Conservation (phyloP, 1,140 invertebrate genomes). For the Notospermus geniculatus region DNA sequence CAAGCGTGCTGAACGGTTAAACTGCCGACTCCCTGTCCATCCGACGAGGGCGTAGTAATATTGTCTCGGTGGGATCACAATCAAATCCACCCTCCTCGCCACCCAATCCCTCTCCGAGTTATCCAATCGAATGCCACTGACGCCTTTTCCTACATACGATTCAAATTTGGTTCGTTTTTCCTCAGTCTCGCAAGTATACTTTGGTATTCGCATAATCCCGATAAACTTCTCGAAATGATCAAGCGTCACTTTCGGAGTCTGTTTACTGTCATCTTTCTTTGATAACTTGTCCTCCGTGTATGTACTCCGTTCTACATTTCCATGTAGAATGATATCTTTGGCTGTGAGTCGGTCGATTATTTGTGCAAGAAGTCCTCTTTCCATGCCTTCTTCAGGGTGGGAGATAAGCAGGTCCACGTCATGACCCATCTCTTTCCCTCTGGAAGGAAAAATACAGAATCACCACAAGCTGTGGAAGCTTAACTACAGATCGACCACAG, state of each 20-base stretch:
- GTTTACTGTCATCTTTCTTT: conserved; percentile 28
- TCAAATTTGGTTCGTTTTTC: not conserved
- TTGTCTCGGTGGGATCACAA: conserved; percentile 44
- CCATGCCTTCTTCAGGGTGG: conserved; percentile 39
- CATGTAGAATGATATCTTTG: conserved; percentile 36
- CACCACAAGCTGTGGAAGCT: not conserved
- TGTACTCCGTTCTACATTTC: conserved; percentile 31
- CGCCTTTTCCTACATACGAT: not conserved
- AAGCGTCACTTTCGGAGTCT: conserved; percentile 31
- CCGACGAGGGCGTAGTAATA: conserved; percentile 53
- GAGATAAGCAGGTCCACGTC: conserved; percentile 52
- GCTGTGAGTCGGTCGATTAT: conserved; percentile 31
- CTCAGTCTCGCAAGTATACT: conserved; percentile 4
- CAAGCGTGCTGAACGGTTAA: conserved; percentile 48
- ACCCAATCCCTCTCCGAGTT: conserved; percentile 38
- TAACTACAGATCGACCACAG: not conserved
- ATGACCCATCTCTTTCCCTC: conserved; percentile 49
- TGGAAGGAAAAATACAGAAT: conserved; percentile 22
- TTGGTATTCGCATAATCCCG: conserved; percentile 47
- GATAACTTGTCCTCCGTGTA: conserved; percentile 29
- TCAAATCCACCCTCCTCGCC: conserved; percentile 52
- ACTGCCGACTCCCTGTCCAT: conserved; percentile 56
- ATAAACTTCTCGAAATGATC: conserved; percentile 55
- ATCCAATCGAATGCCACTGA: conserved; percentile 20
- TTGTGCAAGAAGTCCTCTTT: conserved; percentile 35